Base-by-base conservation (phyloP, 2,888 invertebrate species). In the Pristionchus fissidentatus region DNA sequence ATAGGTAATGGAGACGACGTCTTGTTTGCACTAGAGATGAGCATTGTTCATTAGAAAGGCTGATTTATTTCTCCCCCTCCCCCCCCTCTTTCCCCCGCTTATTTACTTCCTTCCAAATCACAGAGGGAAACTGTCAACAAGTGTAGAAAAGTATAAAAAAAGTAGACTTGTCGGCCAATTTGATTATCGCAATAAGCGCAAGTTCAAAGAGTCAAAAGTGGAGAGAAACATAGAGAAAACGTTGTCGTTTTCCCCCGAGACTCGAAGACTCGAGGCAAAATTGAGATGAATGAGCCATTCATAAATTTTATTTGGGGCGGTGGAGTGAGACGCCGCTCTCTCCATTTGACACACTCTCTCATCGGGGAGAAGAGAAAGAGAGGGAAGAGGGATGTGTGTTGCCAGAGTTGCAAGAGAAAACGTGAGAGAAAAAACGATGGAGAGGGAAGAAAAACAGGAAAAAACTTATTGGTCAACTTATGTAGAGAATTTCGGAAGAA, bases 1-100 rank as follows among this genome's bases (percentile, higher is more conserved):
- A 46, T 73, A 43, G 46, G 73, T 73, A 73, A 73, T 73, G 41
- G 41, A 73, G 46, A 32, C 41, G 70, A 46, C 43, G 22, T 73
- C 10, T 2, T 66, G 29, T 73, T 73, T 46, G 73, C 46, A 46
- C 73, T 73, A 4, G 73, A 43, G 46, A 73, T 46, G 73, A 41
- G 46, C 41, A 46, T 49, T 15, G 26, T 29, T 46, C 73, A 73
- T 41, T 66, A 73, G 73, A 38, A 41, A 35, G 66, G 66, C 35
- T n/a, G n/a, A n/a, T n/a, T n/a, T n/a, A 8, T 70, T 70, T 32
- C 70, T n/a, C 38, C 13, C 3, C 2, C 38, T 70, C 35, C 60
- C 32, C 29, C 13, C 60, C 60, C 10, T 60, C 15, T 32, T 60
- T 60, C 1, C n/a, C 60, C 26, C 10, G n/a, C n/a, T 57, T 57